Conservation (phyloP, 1,140 invertebrate species). For the Heliconius nattereri region DNA sequence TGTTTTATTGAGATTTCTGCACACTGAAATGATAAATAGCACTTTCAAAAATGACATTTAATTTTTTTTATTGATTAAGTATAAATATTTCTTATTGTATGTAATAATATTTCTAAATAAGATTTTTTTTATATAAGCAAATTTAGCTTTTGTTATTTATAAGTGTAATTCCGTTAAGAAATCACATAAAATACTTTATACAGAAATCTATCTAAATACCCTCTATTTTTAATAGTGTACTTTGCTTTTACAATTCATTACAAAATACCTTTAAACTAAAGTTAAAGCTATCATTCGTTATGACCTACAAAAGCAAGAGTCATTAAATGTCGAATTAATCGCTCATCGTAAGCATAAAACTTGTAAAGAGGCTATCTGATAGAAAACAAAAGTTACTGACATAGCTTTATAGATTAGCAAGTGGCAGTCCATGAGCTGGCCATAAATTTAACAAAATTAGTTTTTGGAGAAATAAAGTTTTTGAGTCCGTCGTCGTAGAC, state of each 20-base stretch:
- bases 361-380: constrained; percentile 4
- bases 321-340: not conserved
- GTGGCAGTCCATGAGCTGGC: not conserved
- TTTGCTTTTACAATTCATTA: not conserved
- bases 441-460: no score
- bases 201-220: no score
- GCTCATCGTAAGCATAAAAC: not conserved
- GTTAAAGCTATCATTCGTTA: not conserved
- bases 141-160: not conserved
- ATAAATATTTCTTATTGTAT: no score
- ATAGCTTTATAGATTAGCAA: constrained; percentile 9
- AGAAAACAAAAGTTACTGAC: not conserved
- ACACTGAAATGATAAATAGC: not conserved
- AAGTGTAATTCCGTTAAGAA: not conserved
- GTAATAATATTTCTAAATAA: no score
- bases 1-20: not conserved
- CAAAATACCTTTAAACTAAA: not conserved
- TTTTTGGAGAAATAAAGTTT: no score
- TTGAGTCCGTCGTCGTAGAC: no score
- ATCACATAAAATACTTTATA: no score
- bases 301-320: not conserved
- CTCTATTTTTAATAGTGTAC: not conserved
- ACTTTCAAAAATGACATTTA: not conserved
- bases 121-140: not conserved
- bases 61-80: not conserved